Evolutionary conservation across 2,113 vertebrate genomes (phyloP), one percentile per base, ranked within the genome.

Genomic region (Argyrosomus japonicus): DNA sequence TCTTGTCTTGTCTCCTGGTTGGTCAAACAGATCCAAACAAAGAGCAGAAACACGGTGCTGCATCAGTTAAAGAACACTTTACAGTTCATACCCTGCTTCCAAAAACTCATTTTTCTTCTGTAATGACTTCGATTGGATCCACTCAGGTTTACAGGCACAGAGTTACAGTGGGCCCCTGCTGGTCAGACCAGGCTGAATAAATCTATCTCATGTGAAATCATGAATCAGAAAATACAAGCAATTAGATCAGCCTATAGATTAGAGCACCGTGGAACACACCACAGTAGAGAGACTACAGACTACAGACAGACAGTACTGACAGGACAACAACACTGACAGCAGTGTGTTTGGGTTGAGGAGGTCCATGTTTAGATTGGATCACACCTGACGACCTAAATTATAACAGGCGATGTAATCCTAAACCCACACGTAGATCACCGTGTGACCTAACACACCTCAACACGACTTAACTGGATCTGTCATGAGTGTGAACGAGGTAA

Each of bases 301-400:
- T 32, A 57, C 54, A 6, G 76, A 18, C n/a, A 45, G 29, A 53
- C 32, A 23, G 17, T 23, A 21, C 25, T 12, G 13, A 32, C 47
- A 23, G 29, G 48, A 18, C 58, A 9, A n/a, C n/a, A n/a, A 4
- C n/a, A 45, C 29, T 27, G 56, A n/a, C 14, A n/a, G 54, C 10
- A 13, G 17, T n/a, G 17, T 27, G 65, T 58, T n/a, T 65, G 29
- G 67, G 50, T 23, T 32, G 60, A 47, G 56, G 48, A 48, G 64
- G n/a, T 69, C 9, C 23, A 48, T 19, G 51, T 54, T 72, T 19
- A 48, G 32, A 73, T n/a, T 57, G 64, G 83, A 80, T 80, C 70
- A 79, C 8, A 63, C 14, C 18, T n/a, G 14, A 29, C 10, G 58
- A 64, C 77, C 63, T 69, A 36, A 32, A 69, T 57, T 57, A 36